These are phyloP conservation scores for Gadus macrocephalus DNA, from an alignment of 2,113 vertebrate species.

Conservation along the genomic window DNA sequence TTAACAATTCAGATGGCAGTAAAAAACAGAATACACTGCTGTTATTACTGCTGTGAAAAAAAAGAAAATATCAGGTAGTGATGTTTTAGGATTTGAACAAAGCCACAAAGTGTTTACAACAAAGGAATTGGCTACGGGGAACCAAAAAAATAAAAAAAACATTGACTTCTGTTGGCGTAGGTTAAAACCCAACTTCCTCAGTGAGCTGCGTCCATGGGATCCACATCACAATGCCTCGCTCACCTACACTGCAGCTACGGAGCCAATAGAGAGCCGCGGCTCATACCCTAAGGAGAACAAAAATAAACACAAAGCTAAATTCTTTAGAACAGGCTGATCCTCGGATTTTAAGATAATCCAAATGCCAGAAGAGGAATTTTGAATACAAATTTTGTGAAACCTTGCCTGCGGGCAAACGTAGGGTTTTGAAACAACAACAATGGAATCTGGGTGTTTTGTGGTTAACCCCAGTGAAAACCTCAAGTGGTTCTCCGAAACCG, in stretches of 20 bases:
- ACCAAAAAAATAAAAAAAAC: too few species aligned
- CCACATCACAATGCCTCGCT: too few species aligned
- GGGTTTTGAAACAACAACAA: conserved; percentile 6
- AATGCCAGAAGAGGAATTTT: conserved; percentile 3
- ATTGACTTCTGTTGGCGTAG: too few species aligned
- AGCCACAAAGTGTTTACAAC: too few species aligned
- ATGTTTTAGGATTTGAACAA: too few species aligned
- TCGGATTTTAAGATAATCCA: conserved; percentile 21
- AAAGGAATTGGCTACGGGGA: too few species aligned
- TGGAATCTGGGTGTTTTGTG: conserved; percentile 17
- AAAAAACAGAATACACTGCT: background rate
- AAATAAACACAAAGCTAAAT: conserved; percentile 4
- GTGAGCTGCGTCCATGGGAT: too few species aligned
- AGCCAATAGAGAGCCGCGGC: too few species aligned
- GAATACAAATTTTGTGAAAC: background rate
- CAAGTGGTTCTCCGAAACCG: conserved; percentile 13
- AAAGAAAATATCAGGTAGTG: too few species aligned
- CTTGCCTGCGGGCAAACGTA: background rate
- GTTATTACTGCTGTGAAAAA: too few species aligned
- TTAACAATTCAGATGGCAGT: background rate
- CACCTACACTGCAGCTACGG: background rate
- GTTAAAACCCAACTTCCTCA: too few species aligned
- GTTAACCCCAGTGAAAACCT: conserved; percentile 29
- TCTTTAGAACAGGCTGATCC: conserved; percentile 14
- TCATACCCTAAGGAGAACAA: background rate